These are phyloP conservation scores for Craseonycteris thonglongyai DNA, from an alignment of 2,113 vertebrate genomes.

Conservation along the genomic window DNA sequence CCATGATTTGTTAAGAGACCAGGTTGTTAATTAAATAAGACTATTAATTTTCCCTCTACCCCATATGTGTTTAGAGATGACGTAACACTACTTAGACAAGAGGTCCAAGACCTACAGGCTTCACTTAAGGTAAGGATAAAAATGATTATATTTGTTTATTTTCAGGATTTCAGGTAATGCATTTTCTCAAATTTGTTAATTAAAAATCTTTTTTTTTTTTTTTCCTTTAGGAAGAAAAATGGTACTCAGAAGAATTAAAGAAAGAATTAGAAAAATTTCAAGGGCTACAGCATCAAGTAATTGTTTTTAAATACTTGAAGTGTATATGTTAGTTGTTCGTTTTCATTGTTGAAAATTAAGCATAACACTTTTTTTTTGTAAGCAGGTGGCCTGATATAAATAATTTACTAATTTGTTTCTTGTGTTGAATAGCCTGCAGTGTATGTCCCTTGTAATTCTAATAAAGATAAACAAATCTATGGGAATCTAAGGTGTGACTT, in stretches of 20 bases:
- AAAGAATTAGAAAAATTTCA: constrained; percentile 98
- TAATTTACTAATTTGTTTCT: constrained; percentile 72
- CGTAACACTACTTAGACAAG: constrained; percentile 90
- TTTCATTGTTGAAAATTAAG: constrained; percentile 75
- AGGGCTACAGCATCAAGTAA: constrained; percentile 98
- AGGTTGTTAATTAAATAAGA: constrained; percentile 45
- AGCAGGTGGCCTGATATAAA: constrained; percentile 74
- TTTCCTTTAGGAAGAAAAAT: constrained; percentile 90
- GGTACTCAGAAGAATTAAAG: constrained; percentile 98
- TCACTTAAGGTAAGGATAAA: constrained; percentile 90
- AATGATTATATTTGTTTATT: constrained; percentile 56
- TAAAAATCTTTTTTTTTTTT: constrained; percentile 50
- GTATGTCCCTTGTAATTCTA: constrained; percentile 7
- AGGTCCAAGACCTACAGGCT: constrained; percentile 94
- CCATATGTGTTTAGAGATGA: constrained; percentile 85
- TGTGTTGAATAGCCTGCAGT: constrained; percentile 51
- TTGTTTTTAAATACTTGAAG: constrained; percentile 87
- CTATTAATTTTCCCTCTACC: constrained; percentile 52
- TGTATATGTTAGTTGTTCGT: constrained; percentile 73
- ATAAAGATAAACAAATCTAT: not conserved
- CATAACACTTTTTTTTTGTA: constrained; percentile 73
- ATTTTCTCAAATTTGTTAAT: constrained; percentile 51
- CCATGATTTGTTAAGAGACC: not conserved
- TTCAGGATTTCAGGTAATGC: constrained; percentile 65
- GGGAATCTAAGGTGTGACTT: not conserved